phyloP scores from a whole-genome alignment of 2,797 vertebrate species.

The Anguilla obscura region DNA sequence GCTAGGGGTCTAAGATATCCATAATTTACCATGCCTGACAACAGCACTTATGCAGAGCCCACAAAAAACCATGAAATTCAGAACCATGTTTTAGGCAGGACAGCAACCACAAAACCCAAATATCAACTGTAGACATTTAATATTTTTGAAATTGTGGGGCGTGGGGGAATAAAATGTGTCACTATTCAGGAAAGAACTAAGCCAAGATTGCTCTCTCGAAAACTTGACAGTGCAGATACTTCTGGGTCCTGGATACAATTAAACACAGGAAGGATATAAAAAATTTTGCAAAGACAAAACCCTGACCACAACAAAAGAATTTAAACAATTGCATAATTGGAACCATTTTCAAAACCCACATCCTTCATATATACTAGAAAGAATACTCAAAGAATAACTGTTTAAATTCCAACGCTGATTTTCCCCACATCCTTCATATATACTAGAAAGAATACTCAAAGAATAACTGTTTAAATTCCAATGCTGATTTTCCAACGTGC shows the following conservation, averaged over 20 bases:
- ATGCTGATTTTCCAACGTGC: slow-evolving; percentile 32
- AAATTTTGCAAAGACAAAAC: slow-evolving; percentile 72
- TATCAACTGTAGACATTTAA: slow-evolving; percentile 20
- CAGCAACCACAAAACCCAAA: slow-evolving; percentile 12
- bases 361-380: slow-evolving; percentile 72
- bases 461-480: slow-evolving; percentile 67
- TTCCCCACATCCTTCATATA: slow-evolving; percentile 75
- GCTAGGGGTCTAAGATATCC: neutral
- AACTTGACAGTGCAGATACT: slow-evolving; percentile 54
- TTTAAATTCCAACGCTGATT: slow-evolving; percentile 62
- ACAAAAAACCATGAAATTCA: neutral
- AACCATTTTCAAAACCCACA: slow-evolving; percentile 78
- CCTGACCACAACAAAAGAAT: slow-evolving; percentile 76
- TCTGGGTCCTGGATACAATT: slow-evolving; percentile 68
- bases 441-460: slow-evolving; percentile 72
- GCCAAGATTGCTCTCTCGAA: slow-evolving; percentile 42
- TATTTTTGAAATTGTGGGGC: neutral
- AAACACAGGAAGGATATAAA: slow-evolving; percentile 76
- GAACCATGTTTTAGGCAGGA: neutral
- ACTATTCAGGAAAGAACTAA: slow-evolving; percentile 48
- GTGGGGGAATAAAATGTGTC: slow-evolving; percentile 39
- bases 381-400: slow-evolving; percentile 72
- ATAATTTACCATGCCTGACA: neutral
- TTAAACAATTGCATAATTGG: slow-evolving; percentile 73
- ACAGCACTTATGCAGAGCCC: neutral